Base-by-base conservation (phyloP, 1,140 invertebrate genomes). In the Drosophila erecta region DNA sequence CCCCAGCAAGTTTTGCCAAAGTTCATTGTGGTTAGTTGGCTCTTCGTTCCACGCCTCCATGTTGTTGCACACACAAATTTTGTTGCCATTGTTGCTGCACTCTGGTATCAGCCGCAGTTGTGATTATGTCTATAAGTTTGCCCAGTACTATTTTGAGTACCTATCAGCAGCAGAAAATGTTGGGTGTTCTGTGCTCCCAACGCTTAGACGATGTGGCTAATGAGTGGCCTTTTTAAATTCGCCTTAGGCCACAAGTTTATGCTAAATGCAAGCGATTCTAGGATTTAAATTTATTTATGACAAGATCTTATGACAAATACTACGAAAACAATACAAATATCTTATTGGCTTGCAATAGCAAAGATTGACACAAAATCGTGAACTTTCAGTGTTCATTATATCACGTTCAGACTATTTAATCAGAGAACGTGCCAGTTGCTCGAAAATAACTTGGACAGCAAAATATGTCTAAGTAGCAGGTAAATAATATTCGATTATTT, bases 111-210 rank as follows among this genome's bases (percentile, higher is more conserved):
- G 51, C 30, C 70, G 53, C n/a, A 59, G 33, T 70, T 76, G 51
- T 85, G 71, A 84, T 79, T 76, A 76, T 76, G 59, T 79, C 53
- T 66, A 66, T 59, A 62, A 81, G 61, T 84, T 79, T 38, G 33
- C 24, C 33, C 22, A 38, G 33, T 17, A 35, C 24, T 27, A 15
- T 20, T 40, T 66, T 17, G 15, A 22, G 46, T 54, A 51, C 37
- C 58, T 24, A 30, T 47, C 33, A 27, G 33, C 47, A 17, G 14
- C 22, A 44, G 20, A 33, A 2, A 11, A 10, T 4, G 1, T 6
- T 14, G 37, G 4, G 46, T 7, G 24, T 35, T 10, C 33, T 20
- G 35, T n/a, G 15, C 4, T 24, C 11, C 1, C 22, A 15, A 14
- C 44, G 15, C 17, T 24, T 8, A 4, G 4, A 1, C 15, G 12